Base-by-base conservation (phyloP, 1,140 invertebrate species). In the Megalonaias nervosa region DNA sequence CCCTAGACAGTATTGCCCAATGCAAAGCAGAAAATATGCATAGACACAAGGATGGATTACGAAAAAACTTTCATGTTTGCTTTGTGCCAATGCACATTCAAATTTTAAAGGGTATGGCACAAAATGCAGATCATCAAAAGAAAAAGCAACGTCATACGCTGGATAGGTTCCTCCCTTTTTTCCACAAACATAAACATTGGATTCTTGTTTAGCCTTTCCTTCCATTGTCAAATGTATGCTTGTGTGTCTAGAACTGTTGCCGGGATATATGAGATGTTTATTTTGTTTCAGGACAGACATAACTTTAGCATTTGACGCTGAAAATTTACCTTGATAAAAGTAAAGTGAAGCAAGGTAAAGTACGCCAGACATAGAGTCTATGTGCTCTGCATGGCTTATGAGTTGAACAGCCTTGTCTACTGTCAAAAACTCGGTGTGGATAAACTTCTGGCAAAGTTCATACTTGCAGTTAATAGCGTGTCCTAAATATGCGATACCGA, bases 81-180 rank as follows among this genome's bases (percentile, higher is more conserved):
- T 60, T 38, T 73, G 21, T 31, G 55, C 59, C 16, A 77, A 59
- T 48, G 70, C 67, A 58, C 71, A 74, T 74, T 78, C 76, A 65
- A 65, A 78, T 57, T 78, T 72, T 17, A 78, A 19, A 21, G 76
- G 59, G 38, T 72, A 23, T 57, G 76, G 76, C 15, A 78, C 76
- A 70, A 57, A 74, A 5, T n/a, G 21, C n/a, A 74, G 67, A 74
- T 78, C 76, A 62, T 69, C 19, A n/a, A 11, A 67, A 56, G 59
- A 58, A 55, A 74, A 78, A 11, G 65, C 70, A 16, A 78, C 60
- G 23, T 78, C 76, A 74, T 58, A 78, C 9, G 70, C 58, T 19
- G 70, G 23, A 64, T 64, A 38, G 31, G 65, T 67, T 67, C 65
- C 17, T 67, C 65, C 56, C 16, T 72, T 60, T 61, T 60, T 66